These are phyloP conservation scores for Zaprionus obscuricornis DNA, from an alignment of 2,888 invertebrate genomes.

Conservation along the genomic window DNA sequence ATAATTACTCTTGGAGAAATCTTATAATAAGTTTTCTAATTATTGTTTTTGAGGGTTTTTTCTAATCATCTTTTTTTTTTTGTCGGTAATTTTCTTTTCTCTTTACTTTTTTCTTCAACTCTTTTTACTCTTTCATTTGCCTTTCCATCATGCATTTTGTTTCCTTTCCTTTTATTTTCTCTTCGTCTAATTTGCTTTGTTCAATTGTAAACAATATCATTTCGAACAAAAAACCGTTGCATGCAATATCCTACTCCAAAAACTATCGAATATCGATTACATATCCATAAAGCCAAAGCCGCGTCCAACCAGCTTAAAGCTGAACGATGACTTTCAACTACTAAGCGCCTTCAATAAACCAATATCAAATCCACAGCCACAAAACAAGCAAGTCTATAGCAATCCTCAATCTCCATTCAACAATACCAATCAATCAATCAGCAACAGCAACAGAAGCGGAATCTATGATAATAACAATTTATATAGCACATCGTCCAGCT, in stretches of 20 bases:
- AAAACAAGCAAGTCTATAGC: slow-evolving; percentile 34
- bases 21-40: too few relatives aligned
- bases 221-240: slow-evolving; percentile 56
- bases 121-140: slow-evolving; percentile 34
- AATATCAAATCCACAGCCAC: slow-evolving; percentile 39
- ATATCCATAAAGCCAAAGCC: slow-evolving; percentile 22
- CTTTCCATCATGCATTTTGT: slow-evolving; percentile 46
- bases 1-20: too few relatives aligned
- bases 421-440: slow-evolving; percentile 1
- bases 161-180: slow-evolving; percentile 11
- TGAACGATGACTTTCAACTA: slow-evolving; percentile 54
- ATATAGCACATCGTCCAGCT: slow-evolving; percentile 22
- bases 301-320: slow-evolving; percentile 70
- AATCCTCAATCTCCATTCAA: slow-evolving; percentile 1
- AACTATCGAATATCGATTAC: slow-evolving; percentile 1
- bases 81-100: slow-evolving; percentile 37
- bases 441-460: slow-evolving; percentile 31
- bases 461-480: slow-evolving; percentile 12
- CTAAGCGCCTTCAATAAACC: slow-evolving; percentile 62
- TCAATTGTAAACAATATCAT: slow-evolving; percentile 27
- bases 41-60: slow-evolving; percentile 28
- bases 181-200: slow-evolving; percentile 19
- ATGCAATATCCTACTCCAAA: slow-evolving; percentile 42
- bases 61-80: slow-evolving; percentile 19
- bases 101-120: slow-evolving; percentile 33